Evolutionary conservation across 1,140 invertebrate species (phyloP).

Genomic region (Melitaea cinxia): DNA sequence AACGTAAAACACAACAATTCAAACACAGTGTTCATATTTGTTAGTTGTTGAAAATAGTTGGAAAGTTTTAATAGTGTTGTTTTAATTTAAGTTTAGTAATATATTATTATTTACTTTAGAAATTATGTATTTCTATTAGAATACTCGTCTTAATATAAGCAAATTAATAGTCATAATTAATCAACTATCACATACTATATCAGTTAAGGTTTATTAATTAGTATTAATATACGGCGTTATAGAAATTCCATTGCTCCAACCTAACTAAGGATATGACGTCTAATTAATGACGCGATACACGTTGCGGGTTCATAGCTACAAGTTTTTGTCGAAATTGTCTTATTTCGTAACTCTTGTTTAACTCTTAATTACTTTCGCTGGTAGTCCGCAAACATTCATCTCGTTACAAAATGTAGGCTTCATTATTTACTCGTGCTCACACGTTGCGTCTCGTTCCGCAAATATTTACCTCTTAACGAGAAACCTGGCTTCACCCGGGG

Average conservation of each 20-base stretch:
- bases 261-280: not conserved
- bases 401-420: constrained; percentile 71
- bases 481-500: constrained; percentile 72
- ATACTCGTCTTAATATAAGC: constrained; percentile 9
- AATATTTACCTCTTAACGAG: constrained; percentile 78
- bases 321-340: constrained; percentile 67
- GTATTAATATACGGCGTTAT: constrained; percentile 10
- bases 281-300: constrained; percentile 15
- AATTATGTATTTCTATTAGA: not conserved
- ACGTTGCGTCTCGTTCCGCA: constrained; percentile 63
- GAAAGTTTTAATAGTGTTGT: too few species aligned
- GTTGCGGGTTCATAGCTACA: constrained; percentile 7
- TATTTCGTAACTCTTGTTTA: constrained; percentile 70
- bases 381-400: constrained; percentile 77
- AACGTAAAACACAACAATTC: too few species aligned
- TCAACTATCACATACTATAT: constrained; percentile 11
- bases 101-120: too few species aligned
- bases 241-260: constrained; percentile 5
- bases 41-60: too few species aligned
- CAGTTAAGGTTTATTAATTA: constrained; percentile 23
- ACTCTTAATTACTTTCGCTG: constrained; percentile 77
- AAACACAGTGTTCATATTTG: too few species aligned
- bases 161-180: constrained; percentile 8
- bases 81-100: too few species aligned
- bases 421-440: constrained; percentile 76